Conservation (phyloP, 2,113 vertebrate genomes). For the Dipodomys merriami region DNA sequence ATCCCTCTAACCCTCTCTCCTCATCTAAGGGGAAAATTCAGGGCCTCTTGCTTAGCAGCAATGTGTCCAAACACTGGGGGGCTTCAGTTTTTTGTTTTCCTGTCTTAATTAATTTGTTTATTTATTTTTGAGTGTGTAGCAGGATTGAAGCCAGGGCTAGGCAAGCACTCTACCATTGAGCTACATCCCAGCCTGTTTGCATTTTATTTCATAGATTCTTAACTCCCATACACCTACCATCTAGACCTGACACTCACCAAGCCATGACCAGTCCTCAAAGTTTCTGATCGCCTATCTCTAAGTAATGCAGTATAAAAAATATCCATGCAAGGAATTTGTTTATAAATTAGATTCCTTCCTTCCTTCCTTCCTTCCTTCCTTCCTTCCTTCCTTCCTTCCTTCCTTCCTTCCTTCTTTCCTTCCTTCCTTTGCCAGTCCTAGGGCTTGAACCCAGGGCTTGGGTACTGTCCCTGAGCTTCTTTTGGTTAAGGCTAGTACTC, state of each 20-base stretch:
- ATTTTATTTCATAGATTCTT: slow-evolving; percentile 30
- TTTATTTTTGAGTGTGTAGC: neutral
- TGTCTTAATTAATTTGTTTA: neutral
- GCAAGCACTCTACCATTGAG: neutral
- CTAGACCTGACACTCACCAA: neutral
- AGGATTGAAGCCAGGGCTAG: neutral
- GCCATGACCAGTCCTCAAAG: neutral
- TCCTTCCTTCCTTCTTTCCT: too few species aligned
- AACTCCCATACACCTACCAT: neutral
- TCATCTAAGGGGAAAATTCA: neutral
- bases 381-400: too few species aligned
- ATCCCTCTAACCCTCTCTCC: fast-evolving
- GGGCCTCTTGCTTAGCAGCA: neutral
- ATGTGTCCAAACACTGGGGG: neutral
- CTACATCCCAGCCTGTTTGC: neutral
- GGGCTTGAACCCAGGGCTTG: too few species aligned
- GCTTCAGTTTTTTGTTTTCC: neutral
- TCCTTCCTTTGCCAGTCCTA: too few species aligned
- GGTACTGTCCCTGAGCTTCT: too few species aligned
- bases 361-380: too few species aligned
- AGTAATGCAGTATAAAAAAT: neutral
- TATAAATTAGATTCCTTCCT: neutral
- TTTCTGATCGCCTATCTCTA: neutral
- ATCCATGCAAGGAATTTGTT: neutral
- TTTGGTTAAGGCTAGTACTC: too few species aligned